Conservation (phyloP, 2,113 vertebrate genomes). For the Leptobrachium leishanense region DNA sequence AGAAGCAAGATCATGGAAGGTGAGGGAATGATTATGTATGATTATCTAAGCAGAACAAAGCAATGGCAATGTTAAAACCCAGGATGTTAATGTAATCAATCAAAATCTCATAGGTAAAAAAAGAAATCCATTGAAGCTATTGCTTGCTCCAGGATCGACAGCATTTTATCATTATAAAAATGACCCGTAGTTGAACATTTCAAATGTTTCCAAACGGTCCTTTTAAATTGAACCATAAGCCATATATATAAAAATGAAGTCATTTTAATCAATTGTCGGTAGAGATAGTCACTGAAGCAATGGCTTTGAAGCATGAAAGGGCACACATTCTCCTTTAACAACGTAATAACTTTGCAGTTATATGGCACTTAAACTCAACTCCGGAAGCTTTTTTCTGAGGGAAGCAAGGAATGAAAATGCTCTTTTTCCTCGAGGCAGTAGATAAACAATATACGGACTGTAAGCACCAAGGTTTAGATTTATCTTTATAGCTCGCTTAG, state of each 20-base stretch:
- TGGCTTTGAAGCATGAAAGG: constrained; percentile 28
- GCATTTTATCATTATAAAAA: too few species aligned
- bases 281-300: background rate
- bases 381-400: constrained; percentile 1
- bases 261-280: constrained; percentile 29
- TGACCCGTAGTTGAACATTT: too few species aligned
- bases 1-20: too few species aligned
- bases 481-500: constrained; percentile 13
- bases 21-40: too few species aligned
- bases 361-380: constrained; percentile 24
- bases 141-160: too few species aligned
- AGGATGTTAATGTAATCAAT: too few species aligned
- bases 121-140: too few species aligned
- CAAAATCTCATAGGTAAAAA: too few species aligned
- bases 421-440: constrained; percentile 9
- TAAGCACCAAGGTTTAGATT: constrained; percentile 16
- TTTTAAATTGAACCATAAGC: background rate
- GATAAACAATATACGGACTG: constrained; percentile 18
- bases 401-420: constrained; percentile 16
- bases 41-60: too few species aligned
- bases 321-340: constrained; percentile 40
- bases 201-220: background rate
- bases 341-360: constrained; percentile 37
- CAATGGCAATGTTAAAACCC: too few species aligned
- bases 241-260: constrained; percentile 21